These are phyloP conservation scores for Ambastaia sidthimunki DNA, from an alignment of 2,797 vertebrate species.

Conservation along the genomic window DNA sequence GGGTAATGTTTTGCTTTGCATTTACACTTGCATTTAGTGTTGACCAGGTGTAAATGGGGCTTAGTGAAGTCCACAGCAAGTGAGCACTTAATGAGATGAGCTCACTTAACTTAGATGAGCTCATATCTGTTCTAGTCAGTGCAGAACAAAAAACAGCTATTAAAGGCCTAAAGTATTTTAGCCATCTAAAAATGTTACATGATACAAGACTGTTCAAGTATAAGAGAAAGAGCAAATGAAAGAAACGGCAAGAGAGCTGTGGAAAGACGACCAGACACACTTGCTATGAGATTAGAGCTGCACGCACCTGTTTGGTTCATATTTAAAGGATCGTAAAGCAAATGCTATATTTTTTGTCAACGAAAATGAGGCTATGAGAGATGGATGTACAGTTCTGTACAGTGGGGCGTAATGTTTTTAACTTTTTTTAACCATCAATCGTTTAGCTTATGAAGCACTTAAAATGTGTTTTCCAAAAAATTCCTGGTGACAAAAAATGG, in stretches of 20 bases:
- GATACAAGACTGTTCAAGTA: not conserved
- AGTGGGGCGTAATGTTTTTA: not conserved
- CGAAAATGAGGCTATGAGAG: not conserved
- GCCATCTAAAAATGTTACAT: not conserved
- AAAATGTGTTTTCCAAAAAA: too few species aligned
- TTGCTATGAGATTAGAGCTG: not conserved
- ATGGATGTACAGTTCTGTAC: not conserved
- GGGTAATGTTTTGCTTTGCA: not conserved
- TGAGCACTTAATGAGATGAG: constrained; percentile 1
- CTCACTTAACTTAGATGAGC: not conserved
- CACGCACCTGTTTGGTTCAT: constrained; percentile 13
- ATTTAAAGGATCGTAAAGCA: not conserved
- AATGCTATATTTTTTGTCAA: not conserved
- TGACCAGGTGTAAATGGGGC: not conserved
- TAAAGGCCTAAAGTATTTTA: constrained; percentile 9
- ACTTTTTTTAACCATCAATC: not conserved
- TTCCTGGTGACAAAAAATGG: not conserved
- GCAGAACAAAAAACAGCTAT: not conserved
- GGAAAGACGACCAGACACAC: constrained; percentile 1
- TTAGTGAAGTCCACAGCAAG: not conserved
- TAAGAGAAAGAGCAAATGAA: not conserved
- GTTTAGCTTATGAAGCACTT: not conserved
- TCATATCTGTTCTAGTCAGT: not conserved
- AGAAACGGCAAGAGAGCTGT: not conserved
- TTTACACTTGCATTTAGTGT: not conserved